Evolutionary conservation across 2,113 vertebrate species (phyloP).

Genomic region (Passer domesticus): DNA sequence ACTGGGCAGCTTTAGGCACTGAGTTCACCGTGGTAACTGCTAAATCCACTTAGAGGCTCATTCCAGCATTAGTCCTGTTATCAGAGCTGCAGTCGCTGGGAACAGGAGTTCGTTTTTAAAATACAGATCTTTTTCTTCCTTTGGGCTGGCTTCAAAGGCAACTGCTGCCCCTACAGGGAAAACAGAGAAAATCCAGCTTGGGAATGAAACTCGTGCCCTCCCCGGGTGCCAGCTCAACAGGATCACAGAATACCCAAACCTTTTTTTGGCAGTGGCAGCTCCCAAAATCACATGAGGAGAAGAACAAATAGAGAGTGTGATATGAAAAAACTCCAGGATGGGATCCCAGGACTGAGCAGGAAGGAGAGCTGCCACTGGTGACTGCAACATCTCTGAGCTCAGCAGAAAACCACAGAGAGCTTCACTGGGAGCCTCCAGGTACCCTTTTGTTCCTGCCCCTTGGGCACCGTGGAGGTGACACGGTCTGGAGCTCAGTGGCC

Average conservation of each 20-base stretch:
- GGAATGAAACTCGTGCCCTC: not conserved
- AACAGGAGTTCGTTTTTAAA: not conserved
- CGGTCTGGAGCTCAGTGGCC: accelerated
- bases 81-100: not conserved
- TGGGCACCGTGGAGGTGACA: not conserved
- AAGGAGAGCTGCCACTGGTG: not conserved
- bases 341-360: not conserved
- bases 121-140: not conserved
- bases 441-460: not conserved
- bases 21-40: not conserved
- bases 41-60: not conserved
- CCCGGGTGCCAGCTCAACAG: not conserved
- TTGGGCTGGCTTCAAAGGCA: not conserved
- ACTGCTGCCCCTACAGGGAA: slow-evolving; percentile 32
- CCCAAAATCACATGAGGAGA: not conserved
- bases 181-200: not conserved
- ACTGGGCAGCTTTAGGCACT: not conserved
- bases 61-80: not conserved
- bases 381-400: not conserved
- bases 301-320: not conserved
- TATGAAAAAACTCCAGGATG: not conserved
- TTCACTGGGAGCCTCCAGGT: not conserved
- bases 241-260: not conserved
- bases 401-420: not conserved
- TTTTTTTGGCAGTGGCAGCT: not conserved